Evolutionary conservation across 2,113 vertebrate genomes (phyloP).

Genomic region (Poicephalus gulielmi): DNA sequence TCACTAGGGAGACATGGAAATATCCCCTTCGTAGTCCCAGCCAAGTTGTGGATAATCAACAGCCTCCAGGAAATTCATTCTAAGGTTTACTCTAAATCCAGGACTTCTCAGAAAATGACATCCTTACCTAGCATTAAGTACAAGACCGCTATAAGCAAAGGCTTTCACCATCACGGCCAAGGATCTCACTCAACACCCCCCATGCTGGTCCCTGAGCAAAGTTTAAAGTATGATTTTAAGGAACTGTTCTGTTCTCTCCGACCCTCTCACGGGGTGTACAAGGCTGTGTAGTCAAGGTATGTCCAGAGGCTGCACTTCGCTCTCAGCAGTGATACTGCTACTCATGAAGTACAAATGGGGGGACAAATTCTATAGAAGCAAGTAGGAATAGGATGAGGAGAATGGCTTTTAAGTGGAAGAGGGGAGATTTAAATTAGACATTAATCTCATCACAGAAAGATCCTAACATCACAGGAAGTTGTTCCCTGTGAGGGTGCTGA

Average conservation of each 20-base stretch:
- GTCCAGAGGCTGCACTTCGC: neutral
- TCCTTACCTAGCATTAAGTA: neutral
- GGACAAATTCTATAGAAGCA: neutral
- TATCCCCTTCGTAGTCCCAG: neutral
- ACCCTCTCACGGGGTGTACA: neutral
- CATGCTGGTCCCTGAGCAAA: neutral
- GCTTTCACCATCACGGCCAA: neutral
- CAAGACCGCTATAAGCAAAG: neutral
- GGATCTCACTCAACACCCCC: neutral
- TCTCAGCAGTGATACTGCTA: neutral
- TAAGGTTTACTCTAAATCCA: neutral
- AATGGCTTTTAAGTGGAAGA: neutral
- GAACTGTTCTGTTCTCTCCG: neutral
- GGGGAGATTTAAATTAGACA: neutral
- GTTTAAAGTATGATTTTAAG: neutral
- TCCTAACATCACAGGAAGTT: neutral
- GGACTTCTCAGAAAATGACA: neutral
- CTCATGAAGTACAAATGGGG: neutral
- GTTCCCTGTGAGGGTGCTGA: neutral
- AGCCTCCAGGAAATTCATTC: neutral
- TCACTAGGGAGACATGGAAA: neutral
- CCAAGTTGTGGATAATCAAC: neutral
- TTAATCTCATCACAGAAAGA: neutral
- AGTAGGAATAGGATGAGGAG: neutral
- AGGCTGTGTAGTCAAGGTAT: fast-evolving